phyloP scores from a whole-genome alignment of 2,797 vertebrate genomes.

The Labroides dimidiatus region DNA sequence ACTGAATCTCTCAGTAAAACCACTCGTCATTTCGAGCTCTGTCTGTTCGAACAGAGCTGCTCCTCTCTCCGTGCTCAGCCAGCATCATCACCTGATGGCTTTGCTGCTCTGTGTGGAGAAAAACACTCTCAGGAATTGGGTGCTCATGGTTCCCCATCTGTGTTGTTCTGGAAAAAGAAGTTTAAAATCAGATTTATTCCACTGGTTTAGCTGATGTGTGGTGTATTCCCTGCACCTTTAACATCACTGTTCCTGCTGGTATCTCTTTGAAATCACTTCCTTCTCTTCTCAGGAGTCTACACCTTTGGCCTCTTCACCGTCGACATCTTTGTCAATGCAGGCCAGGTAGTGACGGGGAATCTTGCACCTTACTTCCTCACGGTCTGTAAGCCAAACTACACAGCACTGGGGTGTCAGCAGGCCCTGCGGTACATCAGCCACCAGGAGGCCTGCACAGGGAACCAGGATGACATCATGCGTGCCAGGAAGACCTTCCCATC shows the following conservation, averaged over 20 bases:
- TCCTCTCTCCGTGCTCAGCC: background rate
- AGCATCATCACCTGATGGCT: background rate
- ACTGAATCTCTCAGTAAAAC: background rate
- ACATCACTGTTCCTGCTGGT: background rate
- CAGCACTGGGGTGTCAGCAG: slow-evolving; percentile 95
- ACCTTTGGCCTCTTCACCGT: slow-evolving; percentile 97
- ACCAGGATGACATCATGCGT: slow-evolving; percentile 91
- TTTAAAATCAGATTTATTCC: too few species aligned
- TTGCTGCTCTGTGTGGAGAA: background rate
- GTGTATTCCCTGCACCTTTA: background rate
- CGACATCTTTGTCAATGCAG: slow-evolving; percentile 98
- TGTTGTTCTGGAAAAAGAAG: too few species aligned
- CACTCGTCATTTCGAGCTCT: background rate
- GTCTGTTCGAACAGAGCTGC: background rate
- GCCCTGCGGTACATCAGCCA: slow-evolving; percentile 96
- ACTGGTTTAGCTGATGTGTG: too few species aligned
- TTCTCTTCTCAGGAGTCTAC: slow-evolving; percentile 90
- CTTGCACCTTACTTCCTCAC: slow-evolving; percentile 98
- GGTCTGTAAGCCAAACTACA: slow-evolving; percentile 97
- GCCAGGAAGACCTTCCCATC: slow-evolving; percentile 98
- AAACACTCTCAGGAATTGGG: background rate
- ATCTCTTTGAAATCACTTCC: background rate
- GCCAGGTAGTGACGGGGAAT: slow-evolving; percentile 98
- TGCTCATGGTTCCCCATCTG: background rate
- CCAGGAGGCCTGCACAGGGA: slow-evolving; percentile 94